Evolutionary conservation across 1,140 invertebrate species (phyloP), one percentile per base, ranked within the genome.

Genomic region (Eupeodes corollae): DNA sequence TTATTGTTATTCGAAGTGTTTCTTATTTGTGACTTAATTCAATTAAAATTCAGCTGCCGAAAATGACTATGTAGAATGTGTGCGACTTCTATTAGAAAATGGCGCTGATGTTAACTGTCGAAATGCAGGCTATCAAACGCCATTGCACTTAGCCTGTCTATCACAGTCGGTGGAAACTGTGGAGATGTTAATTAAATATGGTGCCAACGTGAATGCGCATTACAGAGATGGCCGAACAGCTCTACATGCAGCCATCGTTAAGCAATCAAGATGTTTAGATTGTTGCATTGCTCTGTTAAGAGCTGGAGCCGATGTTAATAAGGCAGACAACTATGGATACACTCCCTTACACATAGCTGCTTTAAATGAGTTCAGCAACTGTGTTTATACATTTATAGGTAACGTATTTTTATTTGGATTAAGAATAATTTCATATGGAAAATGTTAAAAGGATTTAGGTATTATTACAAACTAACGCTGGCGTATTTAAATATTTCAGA

Each of bases 301-400:
- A 38, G 75, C 75, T 1, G 84, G 85, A 2, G 84, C 85, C 0
- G 75, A 84, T 57, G 80, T 89, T 2, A 90, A 92, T 63, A 75
- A 77, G 52, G 73, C 82, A 1, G 84, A 87, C 53, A 75, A 76
- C 56, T 93, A 78, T 71, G 90, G 82, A 44, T 92, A 82, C 69
- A 88, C 79, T 26, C 82, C 78, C 0, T 63, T 92, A 11, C 88
- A 91, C 63, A 78, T 91, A 32, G 87, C 88, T 2, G 88, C 88
- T 0, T 69, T 90, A 5, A 88, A 89, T 61, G 86, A 90, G 66
- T 85, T 82, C 50, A 85, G 86, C 5, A 73, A 74, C 18, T 84
- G 84, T 55, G 86, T 86, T 1, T 73, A 82, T 44, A 67, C 88
- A 16, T 71, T 93, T 14, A 65, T 92, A 44, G 75, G 75, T 73